Evolutionary conservation across 2,113 vertebrate genomes (phyloP), one percentile per base, ranked within the genome.

Genomic region (Pelodiscus sinensis): DNA sequence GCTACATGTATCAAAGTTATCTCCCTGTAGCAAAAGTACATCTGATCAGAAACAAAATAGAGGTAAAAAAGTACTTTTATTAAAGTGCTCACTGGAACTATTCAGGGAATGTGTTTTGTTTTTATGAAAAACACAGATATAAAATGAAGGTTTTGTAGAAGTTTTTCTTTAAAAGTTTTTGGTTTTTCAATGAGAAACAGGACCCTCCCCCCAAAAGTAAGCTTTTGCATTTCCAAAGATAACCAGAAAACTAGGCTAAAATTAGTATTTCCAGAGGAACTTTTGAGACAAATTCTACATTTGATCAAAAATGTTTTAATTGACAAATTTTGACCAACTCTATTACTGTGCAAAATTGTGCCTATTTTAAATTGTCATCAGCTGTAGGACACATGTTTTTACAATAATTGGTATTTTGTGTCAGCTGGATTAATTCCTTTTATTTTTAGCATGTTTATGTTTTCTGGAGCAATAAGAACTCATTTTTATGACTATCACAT

Each of bases 391-490:
- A 65, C 89, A 82, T 90, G 82, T 83, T 16, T 94, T 94, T 96
- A 95, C 52, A 93, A 87, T 92, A 95, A 90, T 79, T 50, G 90
- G 93, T 89, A 90, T 52, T 94, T 85, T 8, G 2, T 79, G 85
- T 94, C 94, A 96, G 91, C 89, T 80, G 88, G 92, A 95, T 91
- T 93, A 95, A 95, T 89, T 81, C 78, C 84, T 88, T 82, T 90
- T 87, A 93, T 85, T 85, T 73, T 82, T 93, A 84, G 65, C 82
- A 82, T 80, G 78, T 92, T 95, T 78, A 79, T 71, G 2, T 60
- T 84, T 82, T 12, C 85, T 15, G 58, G 12, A 73, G 71, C 85
- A 94, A 93, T 21, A 85, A 4, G 87, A 89, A 31, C 5, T n/a
- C 25, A 4, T 75, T 92, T 80, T 84, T 65, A 80, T 60, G 65